Base-by-base conservation (phyloP, 1,140 invertebrate genomes). In the Drosophila repleta region DNA sequence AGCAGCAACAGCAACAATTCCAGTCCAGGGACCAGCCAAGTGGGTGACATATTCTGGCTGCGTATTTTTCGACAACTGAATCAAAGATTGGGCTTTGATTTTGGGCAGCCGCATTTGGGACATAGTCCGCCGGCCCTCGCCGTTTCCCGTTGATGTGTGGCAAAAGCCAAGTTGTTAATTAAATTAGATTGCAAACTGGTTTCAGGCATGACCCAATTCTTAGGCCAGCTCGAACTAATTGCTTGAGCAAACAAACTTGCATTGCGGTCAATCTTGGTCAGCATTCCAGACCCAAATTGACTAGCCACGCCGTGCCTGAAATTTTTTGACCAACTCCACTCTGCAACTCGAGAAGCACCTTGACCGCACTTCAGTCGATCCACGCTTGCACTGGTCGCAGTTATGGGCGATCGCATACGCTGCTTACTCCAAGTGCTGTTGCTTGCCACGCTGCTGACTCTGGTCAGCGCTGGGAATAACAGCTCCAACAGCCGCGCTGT, bases 121-220 rank as follows among this genome's bases (percentile, higher is more conserved):
- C 32, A 11, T 35, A 1, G 32, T 35, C 29, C 8, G 29, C 29
- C 29, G 29, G 6, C 37, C 4, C 37, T 75, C 15, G 18, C 15
- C 29, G 29, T 67, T 63, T 63, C 20, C 20, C 41, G 45, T 72
- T 49, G 18, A 21, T n/a, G 39, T 55, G 24, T 29, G 43, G 18
- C 29, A 20, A 35, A 35, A 37, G 52, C 29, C 52, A 68, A 76
- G 69, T 29, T 87, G 81, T 65, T 87, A 85, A 85, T 85, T 85
- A 26, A 85, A 85, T 85, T 87, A 87, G 74, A 66, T 18, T 48
- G 51, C 49, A 68, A 76, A 67, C 61, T 66, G 76, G 62, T 52
- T 67, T 18, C 10, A 8, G 8, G 29, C 3, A 10, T 60, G 69
- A 78, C 74, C 82, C 63, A 20, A 57, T 84, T 84, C 24, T 55